These are phyloP conservation scores for Manis crassicaudata DNA, from an alignment of 2,797 vertebrate species.

Conservation along the genomic window DNA sequence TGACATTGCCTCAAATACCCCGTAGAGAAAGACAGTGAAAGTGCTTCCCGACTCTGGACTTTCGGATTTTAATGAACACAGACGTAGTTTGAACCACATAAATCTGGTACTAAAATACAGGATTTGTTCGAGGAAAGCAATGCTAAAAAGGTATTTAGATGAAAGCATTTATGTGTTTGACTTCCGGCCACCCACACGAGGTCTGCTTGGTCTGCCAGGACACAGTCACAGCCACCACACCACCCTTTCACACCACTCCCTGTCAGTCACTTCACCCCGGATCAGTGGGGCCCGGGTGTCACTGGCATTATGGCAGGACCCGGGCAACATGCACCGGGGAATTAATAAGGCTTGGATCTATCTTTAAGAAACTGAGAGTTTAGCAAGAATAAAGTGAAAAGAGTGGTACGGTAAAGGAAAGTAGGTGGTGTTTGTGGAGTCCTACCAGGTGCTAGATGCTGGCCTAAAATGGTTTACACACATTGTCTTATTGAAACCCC, in stretches of 20 bases:
- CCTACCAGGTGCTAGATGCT: rapidly evolving
- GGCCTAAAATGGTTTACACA: not conserved
- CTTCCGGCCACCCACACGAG: not conserved
- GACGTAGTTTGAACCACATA: not conserved
- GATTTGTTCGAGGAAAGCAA: not conserved
- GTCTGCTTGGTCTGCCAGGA: not conserved
- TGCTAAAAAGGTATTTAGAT: not conserved
- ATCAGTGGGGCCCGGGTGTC: not conserved
- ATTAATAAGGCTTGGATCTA: not conserved
- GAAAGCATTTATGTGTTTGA: not conserved
- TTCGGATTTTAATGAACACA: not conserved
- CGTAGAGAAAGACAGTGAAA: not conserved
- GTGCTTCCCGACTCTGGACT: not conserved
- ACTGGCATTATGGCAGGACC: not conserved
- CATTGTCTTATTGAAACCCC: not conserved
- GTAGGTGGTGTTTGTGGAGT: not conserved
- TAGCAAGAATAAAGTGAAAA: not conserved
- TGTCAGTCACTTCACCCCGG: not conserved
- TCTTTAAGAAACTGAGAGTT: not conserved
- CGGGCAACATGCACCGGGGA: not conserved
- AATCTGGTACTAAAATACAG: not conserved
- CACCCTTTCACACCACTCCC: not conserved
- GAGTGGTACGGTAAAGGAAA: not conserved
- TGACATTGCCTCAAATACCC: not conserved
- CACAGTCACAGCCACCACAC: not conserved